Evolutionary conservation across 2,888 invertebrate genomes (phyloP).

Genomic region (Dione vanillae): DNA sequence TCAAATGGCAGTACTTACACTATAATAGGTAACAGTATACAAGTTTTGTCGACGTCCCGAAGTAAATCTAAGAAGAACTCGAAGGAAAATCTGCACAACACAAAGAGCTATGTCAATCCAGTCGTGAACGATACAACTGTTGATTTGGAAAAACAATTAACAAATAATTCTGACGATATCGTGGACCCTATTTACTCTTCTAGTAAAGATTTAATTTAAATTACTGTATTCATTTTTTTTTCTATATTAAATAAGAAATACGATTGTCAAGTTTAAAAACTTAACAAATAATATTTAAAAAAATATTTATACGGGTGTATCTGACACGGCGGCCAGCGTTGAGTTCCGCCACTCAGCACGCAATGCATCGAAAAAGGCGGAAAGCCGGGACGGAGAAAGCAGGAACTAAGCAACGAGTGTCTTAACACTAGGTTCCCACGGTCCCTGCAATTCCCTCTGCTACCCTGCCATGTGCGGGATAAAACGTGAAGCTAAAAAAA

Average conservation of each 20-base stretch:
- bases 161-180: conserved; percentile 1
- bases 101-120: conserved; percentile 32
- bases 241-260: neutral
- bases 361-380: no score
- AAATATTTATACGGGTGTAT: no score
- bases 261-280: neutral
- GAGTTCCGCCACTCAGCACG: no score
- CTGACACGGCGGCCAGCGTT: no score
- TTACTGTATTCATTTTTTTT: conserved; percentile 19
- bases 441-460: no score
- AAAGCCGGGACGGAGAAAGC: no score
- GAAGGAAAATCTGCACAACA: conserved; percentile 12
- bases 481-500: no score
- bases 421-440: no score
- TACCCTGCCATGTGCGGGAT: no score
- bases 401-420: no score
- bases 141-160: conserved; percentile 1
- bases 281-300: neutral
- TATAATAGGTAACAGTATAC: conserved; percentile 19
- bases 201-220: conserved; percentile 26
- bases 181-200: neutral
- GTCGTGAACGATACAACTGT: conserved; percentile 1
- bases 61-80: conserved; percentile 4
- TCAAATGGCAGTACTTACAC: conserved; percentile 47
- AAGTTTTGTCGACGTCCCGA: conserved; percentile 14